A percentile compares a stretch with the other conserved stretches of the same genome.
phyloP scores from a whole-genome alignment of 2,888 invertebrate genomes.

The Andrena minutula region DNA sequence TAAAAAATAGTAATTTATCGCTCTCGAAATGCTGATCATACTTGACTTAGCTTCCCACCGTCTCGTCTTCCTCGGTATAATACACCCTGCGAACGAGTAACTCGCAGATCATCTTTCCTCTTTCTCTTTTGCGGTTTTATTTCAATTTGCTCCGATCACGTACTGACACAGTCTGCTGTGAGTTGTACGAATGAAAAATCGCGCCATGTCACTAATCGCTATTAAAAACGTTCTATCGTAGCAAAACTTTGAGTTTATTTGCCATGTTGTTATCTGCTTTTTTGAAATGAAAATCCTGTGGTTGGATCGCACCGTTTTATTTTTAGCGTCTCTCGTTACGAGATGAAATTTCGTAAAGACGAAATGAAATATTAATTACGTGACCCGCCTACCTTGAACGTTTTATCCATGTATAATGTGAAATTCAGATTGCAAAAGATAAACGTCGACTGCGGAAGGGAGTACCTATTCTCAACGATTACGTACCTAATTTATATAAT shows the following conservation, averaged over 20 bases:
- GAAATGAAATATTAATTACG: slow-evolving; percentile 6
- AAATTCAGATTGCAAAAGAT: neutral
- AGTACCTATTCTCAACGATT: no score
- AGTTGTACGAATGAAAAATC: neutral
- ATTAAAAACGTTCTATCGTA: neutral
- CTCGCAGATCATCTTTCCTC: slow-evolving; percentile 51
- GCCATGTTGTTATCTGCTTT: slow-evolving; percentile 29
- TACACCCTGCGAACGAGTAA: slow-evolving; percentile 39
- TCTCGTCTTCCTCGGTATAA: slow-evolving; percentile 48
- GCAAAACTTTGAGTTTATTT: neutral
- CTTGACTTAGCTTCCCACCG: slow-evolving; percentile 36
- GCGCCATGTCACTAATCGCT: no score
- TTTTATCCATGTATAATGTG: neutral
- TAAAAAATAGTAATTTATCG: slow-evolving; percentile 30
- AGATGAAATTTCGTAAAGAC: neutral
- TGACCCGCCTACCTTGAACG: neutral
- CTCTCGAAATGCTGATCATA: slow-evolving; percentile 17
- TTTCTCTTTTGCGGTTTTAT: slow-evolving; percentile 48
- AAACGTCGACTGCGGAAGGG: no score
- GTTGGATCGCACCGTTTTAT: neutral
- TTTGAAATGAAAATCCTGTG: slow-evolving; percentile 17
- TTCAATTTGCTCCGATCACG: slow-evolving; percentile 23
- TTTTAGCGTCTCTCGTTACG: neutral
- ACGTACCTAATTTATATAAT: no score
- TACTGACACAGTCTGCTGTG: neutral